Conservation (phyloP, 1,140 invertebrate genomes). For the Harpegnathos saltator region DNA sequence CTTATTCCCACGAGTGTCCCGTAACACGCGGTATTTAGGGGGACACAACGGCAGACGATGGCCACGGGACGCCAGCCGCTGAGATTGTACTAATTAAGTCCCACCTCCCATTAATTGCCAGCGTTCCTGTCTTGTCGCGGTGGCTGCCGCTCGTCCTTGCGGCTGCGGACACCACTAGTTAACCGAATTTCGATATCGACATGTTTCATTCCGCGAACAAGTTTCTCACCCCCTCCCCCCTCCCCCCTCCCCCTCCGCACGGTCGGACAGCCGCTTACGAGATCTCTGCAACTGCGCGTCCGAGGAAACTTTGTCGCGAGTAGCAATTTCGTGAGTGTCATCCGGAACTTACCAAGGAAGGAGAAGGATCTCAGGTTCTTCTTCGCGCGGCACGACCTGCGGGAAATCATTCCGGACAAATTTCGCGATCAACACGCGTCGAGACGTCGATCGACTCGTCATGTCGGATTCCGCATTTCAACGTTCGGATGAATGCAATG, state of each 20-base stretch:
- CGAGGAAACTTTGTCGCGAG: neutral
- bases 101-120: slow-evolving; percentile 72
- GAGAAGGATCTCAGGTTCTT: too few species aligned
- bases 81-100: slow-evolving; percentile 79
- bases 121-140: slow-evolving; percentile 72
- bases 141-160: slow-evolving; percentile 58
- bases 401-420: too few species aligned
- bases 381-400: too few species aligned
- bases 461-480: neutral
- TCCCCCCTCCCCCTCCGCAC: too few species aligned
- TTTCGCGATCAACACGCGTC: too few species aligned
- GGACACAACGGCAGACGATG: slow-evolving; percentile 38
- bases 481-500: neutral
- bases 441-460: too few species aligned
- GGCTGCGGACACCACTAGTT: slow-evolving; percentile 66
- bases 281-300: neutral
- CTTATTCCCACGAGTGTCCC: slow-evolving; percentile 65
- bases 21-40: slow-evolving; percentile 62
- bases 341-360: neutral
- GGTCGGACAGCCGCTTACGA: neutral
- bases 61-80: slow-evolving; percentile 56
- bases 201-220: slow-evolving; percentile 62
- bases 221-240: neutral
- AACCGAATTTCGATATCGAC: slow-evolving; percentile 74
- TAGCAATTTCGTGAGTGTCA: neutral